phyloP scores from a whole-genome alignment of 2,797 vertebrate genomes.

The Cirrhinus molitorella region DNA sequence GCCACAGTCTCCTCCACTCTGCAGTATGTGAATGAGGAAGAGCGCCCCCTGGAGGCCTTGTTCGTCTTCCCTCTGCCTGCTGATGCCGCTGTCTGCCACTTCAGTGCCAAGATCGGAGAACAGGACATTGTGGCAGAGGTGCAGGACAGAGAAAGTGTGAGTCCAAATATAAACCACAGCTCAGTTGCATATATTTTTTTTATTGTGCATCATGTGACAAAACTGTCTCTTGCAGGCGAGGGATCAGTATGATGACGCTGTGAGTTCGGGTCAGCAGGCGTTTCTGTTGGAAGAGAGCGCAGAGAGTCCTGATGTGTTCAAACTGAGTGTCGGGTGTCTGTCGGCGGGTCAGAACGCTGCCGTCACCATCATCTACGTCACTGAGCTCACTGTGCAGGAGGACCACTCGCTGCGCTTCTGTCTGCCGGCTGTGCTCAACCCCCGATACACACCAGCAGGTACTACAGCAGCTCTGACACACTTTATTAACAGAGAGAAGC shows the following conservation, averaged over 20 bases:
- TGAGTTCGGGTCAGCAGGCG: conserved; percentile 73
- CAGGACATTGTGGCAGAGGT: conserved; percentile 54
- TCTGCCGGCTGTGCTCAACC: conserved; percentile 84
- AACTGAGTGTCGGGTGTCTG: conserved; percentile 79
- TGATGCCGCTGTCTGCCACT: conserved; percentile 71
- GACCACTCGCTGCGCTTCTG: conserved; percentile 81
- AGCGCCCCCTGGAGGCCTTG: conserved; percentile 77
- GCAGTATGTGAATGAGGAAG: conserved; percentile 16
- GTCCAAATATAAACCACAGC: no score
- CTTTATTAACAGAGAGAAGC: no score
- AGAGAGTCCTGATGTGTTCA: conserved; percentile 79
- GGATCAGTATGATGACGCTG: conserved; percentile 72
- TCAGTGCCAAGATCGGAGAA: conserved; percentile 81
- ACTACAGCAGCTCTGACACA: conserved; percentile 43
- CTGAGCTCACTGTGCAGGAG: conserved; percentile 81
- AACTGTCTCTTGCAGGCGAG: conserved; percentile 53
- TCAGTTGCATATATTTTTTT: no score
- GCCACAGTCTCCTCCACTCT: conserved; percentile 76
- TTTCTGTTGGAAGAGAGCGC: conserved; percentile 82
- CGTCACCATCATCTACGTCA: conserved; percentile 81
- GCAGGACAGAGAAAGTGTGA: conserved; percentile 29
- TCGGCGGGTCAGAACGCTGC: conserved; percentile 77
- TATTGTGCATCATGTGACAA: not conserved
- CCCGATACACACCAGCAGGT: conserved; percentile 81
- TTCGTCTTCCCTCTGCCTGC: conserved; percentile 84